Evolutionary conservation across 2,797 vertebrate species (phyloP).

Genomic region (Phataginus tricuspis): DNA sequence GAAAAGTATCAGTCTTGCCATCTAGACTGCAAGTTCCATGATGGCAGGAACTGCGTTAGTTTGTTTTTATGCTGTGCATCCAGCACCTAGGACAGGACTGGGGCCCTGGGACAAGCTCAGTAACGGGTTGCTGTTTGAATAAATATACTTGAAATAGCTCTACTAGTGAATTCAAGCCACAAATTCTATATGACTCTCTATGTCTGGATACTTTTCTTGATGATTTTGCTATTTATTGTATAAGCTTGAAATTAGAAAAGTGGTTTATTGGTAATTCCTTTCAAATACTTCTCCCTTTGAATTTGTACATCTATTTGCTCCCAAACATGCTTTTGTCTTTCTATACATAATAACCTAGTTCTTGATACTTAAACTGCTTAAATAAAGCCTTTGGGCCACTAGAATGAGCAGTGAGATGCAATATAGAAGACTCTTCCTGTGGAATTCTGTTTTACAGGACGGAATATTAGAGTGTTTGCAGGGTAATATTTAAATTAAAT

Average conservation of each 20-base stretch:
- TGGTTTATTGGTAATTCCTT: background rate
- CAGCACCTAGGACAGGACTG: background rate
- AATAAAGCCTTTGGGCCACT: background rate
- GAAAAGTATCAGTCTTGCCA: background rate
- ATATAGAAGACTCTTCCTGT: background rate
- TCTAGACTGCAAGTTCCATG: background rate
- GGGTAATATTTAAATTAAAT: conserved; percentile 55
- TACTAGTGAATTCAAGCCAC: background rate
- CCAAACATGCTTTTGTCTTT: background rate
- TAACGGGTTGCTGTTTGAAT: background rate
- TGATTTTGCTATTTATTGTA: background rate
- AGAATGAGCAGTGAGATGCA: background rate
- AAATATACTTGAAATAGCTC: background rate
- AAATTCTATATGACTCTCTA: background rate
- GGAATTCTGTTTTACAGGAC: conserved; percentile 21
- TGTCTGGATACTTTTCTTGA: background rate
- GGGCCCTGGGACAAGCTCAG: background rate
- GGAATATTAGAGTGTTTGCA: conserved; percentile 37
- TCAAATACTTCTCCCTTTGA: background rate
- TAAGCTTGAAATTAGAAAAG: background rate
- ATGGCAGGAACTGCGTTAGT: background rate
- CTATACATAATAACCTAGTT: background rate
- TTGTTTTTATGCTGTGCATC: background rate
- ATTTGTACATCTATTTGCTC: background rate
- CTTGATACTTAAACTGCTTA: background rate